These are phyloP conservation scores for Rosalia funebris DNA, from an alignment of 2,888 invertebrate species.

Conservation along the genomic window DNA sequence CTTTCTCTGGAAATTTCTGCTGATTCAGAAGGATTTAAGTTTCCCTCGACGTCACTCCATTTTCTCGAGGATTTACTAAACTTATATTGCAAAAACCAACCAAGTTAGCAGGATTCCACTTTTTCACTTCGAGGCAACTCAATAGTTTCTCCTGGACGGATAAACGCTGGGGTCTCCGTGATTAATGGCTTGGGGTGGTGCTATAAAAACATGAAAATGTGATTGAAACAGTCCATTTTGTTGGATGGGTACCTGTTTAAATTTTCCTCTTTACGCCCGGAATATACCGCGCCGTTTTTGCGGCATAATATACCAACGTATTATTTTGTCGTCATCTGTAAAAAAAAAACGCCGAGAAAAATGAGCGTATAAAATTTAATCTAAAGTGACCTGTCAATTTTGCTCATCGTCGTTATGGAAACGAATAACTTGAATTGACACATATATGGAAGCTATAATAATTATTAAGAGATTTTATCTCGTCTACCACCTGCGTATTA, in stretches of 20 bases:
- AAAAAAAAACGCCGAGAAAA: background rate
- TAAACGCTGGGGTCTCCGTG: slow-evolving; percentile 47
- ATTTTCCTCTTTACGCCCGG: background rate
- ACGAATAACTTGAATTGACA: too few species aligned
- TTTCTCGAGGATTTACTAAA: slow-evolving; percentile 49
- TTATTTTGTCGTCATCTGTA: background rate
- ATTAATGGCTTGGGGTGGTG: slow-evolving; percentile 48
- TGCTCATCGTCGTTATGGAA: too few species aligned
- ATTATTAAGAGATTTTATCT: too few species aligned
- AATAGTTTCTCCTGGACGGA: slow-evolving; percentile 45
- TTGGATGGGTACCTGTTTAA: background rate
- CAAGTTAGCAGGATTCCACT: slow-evolving; percentile 48
- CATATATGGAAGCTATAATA: too few species aligned
- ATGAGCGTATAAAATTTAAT: background rate
- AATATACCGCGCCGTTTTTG: background rate
- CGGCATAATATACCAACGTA: background rate
- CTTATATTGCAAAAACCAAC: slow-evolving; percentile 50
- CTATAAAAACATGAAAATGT: slow-evolving; percentile 47
- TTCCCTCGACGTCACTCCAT: slow-evolving; percentile 47
- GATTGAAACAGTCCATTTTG: slow-evolving; percentile 45
- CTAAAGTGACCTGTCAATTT: background rate
- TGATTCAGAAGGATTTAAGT: slow-evolving; percentile 38
- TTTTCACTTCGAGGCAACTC: slow-evolving; percentile 45
- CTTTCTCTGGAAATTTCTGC: slow-evolving; percentile 31
- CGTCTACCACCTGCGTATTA: too few species aligned